phyloP scores from a whole-genome alignment of 2,888 invertebrate genomes.

The Chrysotoxum bicinctum region DNA sequence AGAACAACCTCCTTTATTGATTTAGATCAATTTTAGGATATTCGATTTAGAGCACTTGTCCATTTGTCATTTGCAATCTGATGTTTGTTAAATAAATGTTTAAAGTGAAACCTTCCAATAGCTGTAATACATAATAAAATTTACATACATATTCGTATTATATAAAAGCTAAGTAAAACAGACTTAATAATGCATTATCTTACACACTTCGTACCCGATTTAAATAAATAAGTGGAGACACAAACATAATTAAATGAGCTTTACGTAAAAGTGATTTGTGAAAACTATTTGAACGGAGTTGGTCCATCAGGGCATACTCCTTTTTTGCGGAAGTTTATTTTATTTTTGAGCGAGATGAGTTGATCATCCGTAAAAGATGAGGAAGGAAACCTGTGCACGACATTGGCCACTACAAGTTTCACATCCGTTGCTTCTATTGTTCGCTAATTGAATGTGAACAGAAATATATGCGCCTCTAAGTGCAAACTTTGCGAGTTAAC shows the following conservation, averaged over 20 bases:
- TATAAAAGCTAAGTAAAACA: too few relatives aligned
- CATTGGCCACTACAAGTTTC: conserved; percentile 26
- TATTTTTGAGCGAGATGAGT: conserved; percentile 4
- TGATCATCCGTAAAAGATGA: conserved; percentile 28
- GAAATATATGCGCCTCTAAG: conserved; percentile 22
- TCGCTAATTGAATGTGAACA: conserved; percentile 63
- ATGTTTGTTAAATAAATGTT: too few relatives aligned
- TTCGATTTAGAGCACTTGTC: too few relatives aligned
- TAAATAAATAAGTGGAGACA: not conserved
- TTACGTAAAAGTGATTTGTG: not conserved
- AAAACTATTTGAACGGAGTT: not conserved
- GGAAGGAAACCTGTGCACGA: conserved; percentile 56
- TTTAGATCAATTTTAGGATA: too few relatives aligned
- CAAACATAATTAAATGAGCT: not conserved
- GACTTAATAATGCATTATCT: too few relatives aligned
- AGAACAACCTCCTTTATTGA: too few relatives aligned
- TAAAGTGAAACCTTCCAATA: too few relatives aligned
- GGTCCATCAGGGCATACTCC: not conserved
- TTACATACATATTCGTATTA: too few relatives aligned
- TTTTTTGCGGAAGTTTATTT: conserved; percentile 33
- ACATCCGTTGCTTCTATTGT: conserved; percentile 4
- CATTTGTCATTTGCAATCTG: too few relatives aligned
- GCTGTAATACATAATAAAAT: too few relatives aligned
- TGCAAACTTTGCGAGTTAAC: conserved; percentile 18
- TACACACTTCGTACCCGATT: too few relatives aligned